phyloP scores from a whole-genome alignment of 2,888 invertebrate genomes.

The Dicyrtomina minuta region DNA sequence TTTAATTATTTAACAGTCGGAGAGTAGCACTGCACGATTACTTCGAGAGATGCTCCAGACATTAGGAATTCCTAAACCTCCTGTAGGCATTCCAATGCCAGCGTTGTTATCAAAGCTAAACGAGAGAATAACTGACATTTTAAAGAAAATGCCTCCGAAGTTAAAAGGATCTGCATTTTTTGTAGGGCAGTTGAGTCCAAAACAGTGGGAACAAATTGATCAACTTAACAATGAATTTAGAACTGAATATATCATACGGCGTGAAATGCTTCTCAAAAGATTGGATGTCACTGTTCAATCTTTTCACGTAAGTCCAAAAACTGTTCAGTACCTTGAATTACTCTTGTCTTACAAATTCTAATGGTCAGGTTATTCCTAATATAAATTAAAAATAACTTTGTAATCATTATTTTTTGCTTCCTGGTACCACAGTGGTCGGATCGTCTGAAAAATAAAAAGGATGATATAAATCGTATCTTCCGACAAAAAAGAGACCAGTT shows the following conservation, averaged over 20 bases:
- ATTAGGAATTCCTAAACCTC: conserved; percentile 82
- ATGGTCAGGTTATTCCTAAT: background rate
- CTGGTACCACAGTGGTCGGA: conserved; percentile 90
- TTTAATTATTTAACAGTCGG: conserved; percentile 63
- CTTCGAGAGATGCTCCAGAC: conserved; percentile 76
- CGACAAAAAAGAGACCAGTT: conserved; percentile 61
- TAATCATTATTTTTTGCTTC: conserved; percentile 7
- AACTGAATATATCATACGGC: conserved; percentile 77
- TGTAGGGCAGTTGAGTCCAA: conserved; percentile 68
- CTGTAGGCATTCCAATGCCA: conserved; percentile 74
- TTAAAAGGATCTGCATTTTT: conserved; percentile 77
- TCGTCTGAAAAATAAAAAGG: conserved; percentile 71
- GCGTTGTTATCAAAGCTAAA: conserved; percentile 76
- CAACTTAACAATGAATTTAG: conserved; percentile 71
- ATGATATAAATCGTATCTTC: conserved; percentile 67
- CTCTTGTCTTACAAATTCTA: background rate
- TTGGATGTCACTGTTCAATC: conserved; percentile 95
- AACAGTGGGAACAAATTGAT: conserved; percentile 79
- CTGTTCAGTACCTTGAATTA: background rate
- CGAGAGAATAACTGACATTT: conserved; percentile 60
- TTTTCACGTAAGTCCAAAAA: conserved; percentile 69
- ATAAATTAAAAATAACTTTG: background rate
- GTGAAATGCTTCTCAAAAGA: conserved; percentile 84
- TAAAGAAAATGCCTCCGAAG: conserved; percentile 58
- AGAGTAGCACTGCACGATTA: conserved; percentile 77